Base-by-base conservation (phyloP, 92 coral and sea anemone species). In the Phenganax stokvisi region DNA sequence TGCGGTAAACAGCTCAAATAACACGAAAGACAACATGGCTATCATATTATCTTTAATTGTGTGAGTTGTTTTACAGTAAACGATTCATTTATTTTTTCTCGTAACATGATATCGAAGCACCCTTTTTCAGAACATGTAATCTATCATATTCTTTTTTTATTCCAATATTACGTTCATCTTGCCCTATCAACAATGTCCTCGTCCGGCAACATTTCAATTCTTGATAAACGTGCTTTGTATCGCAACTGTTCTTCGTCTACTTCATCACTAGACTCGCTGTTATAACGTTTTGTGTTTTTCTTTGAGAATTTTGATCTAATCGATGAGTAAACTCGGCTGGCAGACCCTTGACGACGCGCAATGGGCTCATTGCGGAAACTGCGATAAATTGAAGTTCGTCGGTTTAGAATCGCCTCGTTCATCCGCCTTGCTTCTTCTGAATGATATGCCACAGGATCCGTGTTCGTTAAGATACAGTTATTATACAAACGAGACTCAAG, bases 401-500 rank as follows among this genome's bases (percentile, higher is more conserved):
- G 20, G 73, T 68, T 68, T 7, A 56, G 10, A 56, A 79, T 29
- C 12, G 54, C 9, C 54, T 76, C 54, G 17, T 13, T 64, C 73
- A 60, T 53, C 0, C 74, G 73, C 20, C 57, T 79, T 28, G 72
- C 68, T 51, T 79, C 83, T 54, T 79, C 73, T n/a, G 83, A 13
- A 62, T 79, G 83, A 31, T 63, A 79, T 7, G 72, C n/a, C 72
- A 79, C 57, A 6, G 56, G 83, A 51, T 79, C 57, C 3, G 83
- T 79, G 47, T 44, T 68, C 17, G 51, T 31, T 8, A 62, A 31
- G 0, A 10, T 2, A 28, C 83, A 79, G 65, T 79, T 63, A 51
- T 63, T 16, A 52, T 59, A 79, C 73, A 79, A 54, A 17, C 83
- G 83, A 56, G 72, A 51, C 74, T 79, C 83, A 10, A 86, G 83